Evolutionary conservation across 2,113 vertebrate species (phyloP), one percentile per base, ranked within the genome.

Genomic region (Nesoenas mayeri): DNA sequence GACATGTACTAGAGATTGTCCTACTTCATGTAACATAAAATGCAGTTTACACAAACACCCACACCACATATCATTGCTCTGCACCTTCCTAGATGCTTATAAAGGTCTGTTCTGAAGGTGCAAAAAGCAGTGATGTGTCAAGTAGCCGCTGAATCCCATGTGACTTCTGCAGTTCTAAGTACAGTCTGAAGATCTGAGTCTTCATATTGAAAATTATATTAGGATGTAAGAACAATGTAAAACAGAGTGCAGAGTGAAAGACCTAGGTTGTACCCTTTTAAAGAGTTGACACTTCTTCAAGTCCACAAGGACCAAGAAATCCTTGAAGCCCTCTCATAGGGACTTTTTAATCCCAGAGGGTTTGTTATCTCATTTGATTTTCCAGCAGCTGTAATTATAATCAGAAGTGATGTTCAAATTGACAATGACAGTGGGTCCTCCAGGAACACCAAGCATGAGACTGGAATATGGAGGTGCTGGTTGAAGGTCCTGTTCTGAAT

Each of bases 1-100:
- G 34, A 36, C 9, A n/a, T 1, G 2, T 26, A 24, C 40, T 44
- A 74, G 31, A 54, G 9, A 26, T 50, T 77, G 40, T 73, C 16
- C 14, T 4, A 47, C 21, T 66, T 70, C 44, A 28, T 15, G 25
- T 57, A 62, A 75, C 32, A 51, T 16, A 11, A 8, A 53, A 32
- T 7, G 12, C 2, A 79, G 10, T 50, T 83, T 57, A 44, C 40
- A 75, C 65, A 84, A 44, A 70, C 44, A 0, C 1, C 6, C 26
- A 38, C 6, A 16, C 8, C 0, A 1, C 1, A 0, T 53, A 53
- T 73, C 12, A 44, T 54, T 9, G 3, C 21, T 73, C 15, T 42
- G 44, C 1, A 1, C 6, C 29, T 94, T 58, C 10, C 22, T 40
- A 54, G 29, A 25, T 26, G 9, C 6, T 84, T 70, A 62, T 14